phyloP scores from a whole-genome alignment of 2,113 vertebrate species.

The Pipa parva region DNA sequence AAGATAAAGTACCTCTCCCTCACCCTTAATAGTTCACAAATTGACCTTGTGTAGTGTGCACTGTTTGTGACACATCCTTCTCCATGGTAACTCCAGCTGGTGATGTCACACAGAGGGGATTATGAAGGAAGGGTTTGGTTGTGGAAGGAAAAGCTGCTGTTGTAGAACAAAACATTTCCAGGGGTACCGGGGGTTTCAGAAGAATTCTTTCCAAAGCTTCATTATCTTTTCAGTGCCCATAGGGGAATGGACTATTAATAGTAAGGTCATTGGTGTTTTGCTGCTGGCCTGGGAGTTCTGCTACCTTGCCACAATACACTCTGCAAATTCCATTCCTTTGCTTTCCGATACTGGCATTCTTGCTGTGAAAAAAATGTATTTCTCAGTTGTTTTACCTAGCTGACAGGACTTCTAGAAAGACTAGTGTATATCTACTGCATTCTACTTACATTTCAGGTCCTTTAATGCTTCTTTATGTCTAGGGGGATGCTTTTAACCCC shows the following conservation, averaged over 20 bases:
- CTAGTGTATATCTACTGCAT: too few species aligned
- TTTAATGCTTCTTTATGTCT: too few species aligned
- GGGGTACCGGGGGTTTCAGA: conserved; percentile 38
- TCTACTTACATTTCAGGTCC: too few species aligned
- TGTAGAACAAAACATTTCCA: conserved; percentile 42
- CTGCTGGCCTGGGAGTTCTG: conserved; percentile 16
- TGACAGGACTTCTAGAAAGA: too few species aligned
- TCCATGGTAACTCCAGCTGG: conserved; percentile 25
- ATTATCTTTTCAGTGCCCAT: conserved; percentile 41
- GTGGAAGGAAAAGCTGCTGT: conserved; percentile 41
- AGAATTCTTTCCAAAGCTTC: conserved; percentile 39
- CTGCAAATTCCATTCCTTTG: neutral
- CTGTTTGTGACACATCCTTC: conserved; percentile 28
- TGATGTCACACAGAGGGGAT: conserved; percentile 34
- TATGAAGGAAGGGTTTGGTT: conserved; percentile 43
- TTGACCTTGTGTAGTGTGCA: conserved; percentile 21
- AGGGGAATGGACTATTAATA: conserved; percentile 33
- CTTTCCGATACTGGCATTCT: conserved; percentile 14
- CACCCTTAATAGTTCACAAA: conserved; percentile 6
- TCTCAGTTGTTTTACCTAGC: too few species aligned
- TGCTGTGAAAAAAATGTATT: neutral
- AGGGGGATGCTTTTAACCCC: too few species aligned
- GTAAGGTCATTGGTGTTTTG: conserved; percentile 32
- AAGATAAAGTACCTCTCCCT: neutral
- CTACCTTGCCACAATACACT: conserved; percentile 16